Evolutionary conservation across 2,113 vertebrate genomes (phyloP), one percentile per base, ranked within the genome.

Genomic region (Caranx ignobilis): DNA sequence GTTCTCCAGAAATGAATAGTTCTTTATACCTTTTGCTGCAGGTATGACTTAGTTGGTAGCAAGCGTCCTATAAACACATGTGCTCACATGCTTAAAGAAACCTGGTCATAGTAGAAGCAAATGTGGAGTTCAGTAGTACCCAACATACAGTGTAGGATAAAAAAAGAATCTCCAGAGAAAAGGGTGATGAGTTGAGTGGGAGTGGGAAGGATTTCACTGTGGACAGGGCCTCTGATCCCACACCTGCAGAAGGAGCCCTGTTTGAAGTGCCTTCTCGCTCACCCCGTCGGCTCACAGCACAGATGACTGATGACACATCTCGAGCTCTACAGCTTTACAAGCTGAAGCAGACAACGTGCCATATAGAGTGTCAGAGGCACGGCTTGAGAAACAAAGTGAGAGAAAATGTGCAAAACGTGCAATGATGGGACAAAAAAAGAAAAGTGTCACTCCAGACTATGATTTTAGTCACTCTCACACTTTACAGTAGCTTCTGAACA

Each of bases 221-320:
- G 69, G 67, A 79, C 19, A 10, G 26, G 63, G 61, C 63, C 81
- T 83, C 84, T 84, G 86, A 88, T 82, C 84, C 81, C 85, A 88
- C 88, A 89, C 90, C 85, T 88, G 87, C 89, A 82, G 79, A 77
- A 79, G 81, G 55, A 87, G 75, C 34, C 48, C 48, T 15, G 84
- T 87, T 84, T 89, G 88, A 89, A 89, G 89, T 79, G 81, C 55
- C 3, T 0, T 73, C 60, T 77, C 50, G 56, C 50, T 71, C 47
- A 0, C 54, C 69, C 78, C 85, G 75, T 48, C 57, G 12, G 65
- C 85, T 94, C 88, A 87, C 92, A 92, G 92, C 88, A 83, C 92
- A 93, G 93, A 91, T 81, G 92, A 94, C 57, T 83, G 91, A 89
- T 92, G 92, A 94, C 83, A 92, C 89, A 92, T 87, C 73, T 52